Percentiles rank a stretch among this genome's conserved stretches.
Evolutionary conservation across 2,888 invertebrate species (phyloP).

Genomic region (Tribolium freemani): DNA sequence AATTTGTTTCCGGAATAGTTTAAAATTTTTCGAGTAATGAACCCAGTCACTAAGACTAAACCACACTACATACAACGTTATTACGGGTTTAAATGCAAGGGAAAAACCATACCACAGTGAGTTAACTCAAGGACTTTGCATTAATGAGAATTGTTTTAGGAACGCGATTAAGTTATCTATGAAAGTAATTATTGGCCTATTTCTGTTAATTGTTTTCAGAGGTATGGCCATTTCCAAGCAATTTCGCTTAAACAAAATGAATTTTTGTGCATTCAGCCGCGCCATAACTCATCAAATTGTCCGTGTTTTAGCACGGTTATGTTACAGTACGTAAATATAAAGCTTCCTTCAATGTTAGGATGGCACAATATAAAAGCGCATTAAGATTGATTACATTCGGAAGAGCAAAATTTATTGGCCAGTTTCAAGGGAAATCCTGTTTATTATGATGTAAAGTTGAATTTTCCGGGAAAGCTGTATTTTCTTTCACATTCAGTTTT

Average conservation of each 20-base stretch:
- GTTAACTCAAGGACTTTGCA: slow-evolving; percentile 42
- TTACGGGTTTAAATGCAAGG: slow-evolving; percentile 29
- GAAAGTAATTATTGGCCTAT: slow-evolving; percentile 44
- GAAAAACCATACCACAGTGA: slow-evolving; percentile 37
- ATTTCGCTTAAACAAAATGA: neutral
- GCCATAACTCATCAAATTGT: slow-evolving; percentile 16
- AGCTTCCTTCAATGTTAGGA: slow-evolving; percentile 35
- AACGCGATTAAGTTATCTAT: slow-evolving; percentile 45
- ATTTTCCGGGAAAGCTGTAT: slow-evolving; percentile 35
- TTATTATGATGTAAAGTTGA: slow-evolving; percentile 47
- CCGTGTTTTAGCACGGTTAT: slow-evolving; percentile 9
- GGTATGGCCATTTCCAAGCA: slow-evolving; percentile 5
- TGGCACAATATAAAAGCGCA: slow-evolving; percentile 45
- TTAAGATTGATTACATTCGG: slow-evolving; percentile 46
- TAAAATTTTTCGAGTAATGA: slow-evolving; percentile 11
- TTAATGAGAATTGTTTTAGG: slow-evolving; percentile 46
- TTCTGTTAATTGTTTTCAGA: slow-evolving; percentile 42
- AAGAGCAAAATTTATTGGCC: slow-evolving; percentile 45
- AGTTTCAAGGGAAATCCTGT: slow-evolving; percentile 46
- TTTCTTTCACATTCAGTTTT: slow-evolving; percentile 16
- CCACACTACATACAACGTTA: slow-evolving; percentile 14
- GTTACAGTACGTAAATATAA: slow-evolving; percentile 39
- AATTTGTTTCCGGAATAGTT: slow-evolving; percentile 12
- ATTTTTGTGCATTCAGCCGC: neutral
- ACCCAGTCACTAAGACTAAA: neutral